Base-by-base conservation (phyloP, 2,797 vertebrate genomes). In the Tokudaia muenninki region DNA sequence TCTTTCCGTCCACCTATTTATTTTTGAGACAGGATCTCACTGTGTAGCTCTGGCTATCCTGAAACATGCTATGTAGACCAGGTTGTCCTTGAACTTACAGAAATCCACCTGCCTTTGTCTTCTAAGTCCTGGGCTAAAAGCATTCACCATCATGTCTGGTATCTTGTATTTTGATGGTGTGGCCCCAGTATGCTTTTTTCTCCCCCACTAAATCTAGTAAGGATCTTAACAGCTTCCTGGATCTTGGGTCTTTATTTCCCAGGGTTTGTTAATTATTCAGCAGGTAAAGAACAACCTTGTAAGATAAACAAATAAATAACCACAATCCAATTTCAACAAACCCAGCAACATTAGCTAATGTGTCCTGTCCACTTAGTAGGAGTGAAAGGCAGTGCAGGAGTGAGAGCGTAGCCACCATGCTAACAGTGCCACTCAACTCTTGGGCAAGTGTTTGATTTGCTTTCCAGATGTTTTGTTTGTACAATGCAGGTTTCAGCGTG, bases 371-470 rank as follows among this genome's bases (percentile, higher is more conserved):
- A 90, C 37, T 79, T 86, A 50, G n/a, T 22, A 37, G 57, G 26
- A 52, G 21, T 86, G 47, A 75, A 63, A 78, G n/a, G 92, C 88
- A 80, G 16, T 37, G 11, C 6, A 70, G 34, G 26, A 31, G 13
- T 59, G 31, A 52, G 29, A 92, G 22, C 21, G 10, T 21, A 41
- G 10, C 61, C 52, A 37, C 22, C 74, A 52, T 59, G 83, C 88
- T 74, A 91, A 89, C 65, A 55, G 31, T 22, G 55, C 34, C 65
- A 41, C 4, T 22, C n/a, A 17, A 8, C 41, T 65, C 82, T 47
- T 65, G 26, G 83, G 34, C 44, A 72, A 88, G 50, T 84, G 82
- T 57, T 91, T 87, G 74, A 92, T 41, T n/a, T 90, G 57, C 75
- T 61, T 59, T 75, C 74, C 24, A 74, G 41, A 84, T 87, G 21